Evolutionary conservation across 2,797 vertebrate genomes (phyloP), one percentile per base, ranked within the genome.

Genomic region (Molossus molossus): DNA sequence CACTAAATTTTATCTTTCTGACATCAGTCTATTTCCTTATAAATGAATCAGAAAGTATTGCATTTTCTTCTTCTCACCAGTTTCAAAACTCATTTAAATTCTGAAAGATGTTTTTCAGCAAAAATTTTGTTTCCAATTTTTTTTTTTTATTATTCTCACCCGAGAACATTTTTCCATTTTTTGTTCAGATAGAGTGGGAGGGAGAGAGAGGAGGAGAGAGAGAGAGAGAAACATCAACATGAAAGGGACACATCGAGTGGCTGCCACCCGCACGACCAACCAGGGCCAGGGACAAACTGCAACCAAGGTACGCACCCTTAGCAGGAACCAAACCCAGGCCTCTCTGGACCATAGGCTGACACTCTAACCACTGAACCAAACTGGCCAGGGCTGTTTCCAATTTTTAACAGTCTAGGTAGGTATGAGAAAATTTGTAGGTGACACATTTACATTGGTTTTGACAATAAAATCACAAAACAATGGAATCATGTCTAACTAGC

Each of bases 401-500:
- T 45, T 45, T 45, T 45, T 17, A 73, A 86, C 33, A 67, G 29
- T 79, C 77, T 84, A 70, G 12, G 33, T 84, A 70, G 12, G 33
- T 87, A 69, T 53, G 11, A 84, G 40, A 77, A 94, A 81, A 87
- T 37, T 18, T 76, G 40, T 64, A 55, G 23, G 9, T 45, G 33
- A 77, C 80, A 48, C 27, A 85, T 67, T 79, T 60, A 9, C 33
- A 67, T 48, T 85, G 64, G 53, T 92, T 50, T 45, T 91, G 10
- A 79, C 45, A 89, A 80, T 62, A 92, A 80, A 88, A 94, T 82
- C 25, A 67, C 17, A 8, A 45, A 90, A 72, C 64, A 53, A 58
- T 6, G 25, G 79, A 84, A 96, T 79, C 15, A 50, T 67, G 92
- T 89, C n/a, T 48, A 94, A 88, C 73, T 37, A 87, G n/a, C 8